phyloP scores from a whole-genome alignment of 2,888 invertebrate genomes.

The Diplazon laetatorius region DNA sequence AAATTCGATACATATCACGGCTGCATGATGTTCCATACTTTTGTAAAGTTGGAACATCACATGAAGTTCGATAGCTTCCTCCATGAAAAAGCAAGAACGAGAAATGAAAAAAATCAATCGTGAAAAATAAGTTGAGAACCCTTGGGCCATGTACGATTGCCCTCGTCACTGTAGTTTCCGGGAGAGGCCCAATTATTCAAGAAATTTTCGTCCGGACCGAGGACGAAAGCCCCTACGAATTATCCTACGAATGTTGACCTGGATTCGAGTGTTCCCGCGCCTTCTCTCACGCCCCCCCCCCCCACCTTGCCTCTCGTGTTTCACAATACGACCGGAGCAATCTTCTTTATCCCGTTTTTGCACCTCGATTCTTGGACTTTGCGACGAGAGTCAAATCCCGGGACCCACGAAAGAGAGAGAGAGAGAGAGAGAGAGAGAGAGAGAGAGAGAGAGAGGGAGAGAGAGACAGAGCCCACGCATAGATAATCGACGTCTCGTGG shows the following conservation, averaged over 20 bases:
- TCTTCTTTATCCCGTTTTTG: conserved; percentile 10
- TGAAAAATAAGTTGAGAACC: conserved; percentile 24
- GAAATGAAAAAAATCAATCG: not conserved
- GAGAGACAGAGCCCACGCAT: conserved; percentile 73
- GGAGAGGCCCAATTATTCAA: conserved; percentile 26
- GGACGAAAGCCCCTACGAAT: conserved; percentile 31
- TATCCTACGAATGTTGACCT: conserved; percentile 36
- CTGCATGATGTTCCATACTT: too few species aligned
- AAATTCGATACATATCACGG: too few species aligned
- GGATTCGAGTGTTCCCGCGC: conserved; percentile 34
- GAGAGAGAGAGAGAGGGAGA: too few species aligned
- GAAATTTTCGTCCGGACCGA: conserved; percentile 12
- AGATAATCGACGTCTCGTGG: conserved; percentile 67
- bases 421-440: too few species aligned
- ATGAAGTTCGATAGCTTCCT: too few species aligned
- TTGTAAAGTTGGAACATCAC: too few species aligned
- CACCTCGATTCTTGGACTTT: conserved; percentile 44
- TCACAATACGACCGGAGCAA: conserved; percentile 20
- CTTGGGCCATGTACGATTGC: not conserved
- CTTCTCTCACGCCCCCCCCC: conserved; percentile 35
- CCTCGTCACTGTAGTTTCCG: conserved; percentile 24
- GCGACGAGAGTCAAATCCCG: conserved; percentile 36
- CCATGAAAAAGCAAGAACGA: too few species aligned
- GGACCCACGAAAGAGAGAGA: too few species aligned
- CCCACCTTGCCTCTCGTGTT: not conserved